These are phyloP conservation scores for Dynastes grantii DNA, from an alignment of 2,888 invertebrate species.

Conservation along the genomic window DNA sequence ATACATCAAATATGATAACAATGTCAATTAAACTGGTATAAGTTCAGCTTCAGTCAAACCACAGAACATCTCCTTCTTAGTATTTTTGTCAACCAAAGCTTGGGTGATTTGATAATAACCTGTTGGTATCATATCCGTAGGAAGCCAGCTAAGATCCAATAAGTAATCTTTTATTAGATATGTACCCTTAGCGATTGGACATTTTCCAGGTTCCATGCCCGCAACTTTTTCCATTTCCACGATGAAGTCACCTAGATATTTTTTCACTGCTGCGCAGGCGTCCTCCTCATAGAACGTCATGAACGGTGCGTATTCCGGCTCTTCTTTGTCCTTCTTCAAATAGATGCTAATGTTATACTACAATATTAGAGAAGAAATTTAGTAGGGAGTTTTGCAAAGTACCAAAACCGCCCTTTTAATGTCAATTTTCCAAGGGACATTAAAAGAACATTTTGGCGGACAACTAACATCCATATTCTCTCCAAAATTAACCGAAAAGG, in stretches of 20 bases:
- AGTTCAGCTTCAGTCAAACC: conserved; percentile 43
- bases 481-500: conserved; percentile 44
- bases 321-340: conserved; percentile 41
- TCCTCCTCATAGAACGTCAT: conserved; percentile 48
- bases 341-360: conserved; percentile 36
- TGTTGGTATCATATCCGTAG: conserved; percentile 16
- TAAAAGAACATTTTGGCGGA: no score
- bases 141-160: conserved; percentile 43
- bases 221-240: conserved; percentile 41
- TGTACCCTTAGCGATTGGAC: conserved; percentile 52
- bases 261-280: conserved; percentile 45
- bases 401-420: neutral
- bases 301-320: conserved; percentile 13
- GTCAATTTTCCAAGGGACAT: no score
- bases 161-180: conserved; percentile 50
- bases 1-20: no score
- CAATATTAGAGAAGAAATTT: neutral
- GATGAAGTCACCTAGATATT: conserved; percentile 51
- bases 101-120: conserved; percentile 34
- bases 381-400: neutral
- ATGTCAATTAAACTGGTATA: neutral
- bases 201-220: conserved; percentile 49
- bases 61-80: conserved; percentile 48
- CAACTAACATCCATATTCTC: conserved; percentile 45
- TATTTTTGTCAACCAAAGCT: conserved; percentile 37